Evolutionary conservation across 2,888 invertebrate species (phyloP).

Genomic region (Erebia palarica): DNA sequence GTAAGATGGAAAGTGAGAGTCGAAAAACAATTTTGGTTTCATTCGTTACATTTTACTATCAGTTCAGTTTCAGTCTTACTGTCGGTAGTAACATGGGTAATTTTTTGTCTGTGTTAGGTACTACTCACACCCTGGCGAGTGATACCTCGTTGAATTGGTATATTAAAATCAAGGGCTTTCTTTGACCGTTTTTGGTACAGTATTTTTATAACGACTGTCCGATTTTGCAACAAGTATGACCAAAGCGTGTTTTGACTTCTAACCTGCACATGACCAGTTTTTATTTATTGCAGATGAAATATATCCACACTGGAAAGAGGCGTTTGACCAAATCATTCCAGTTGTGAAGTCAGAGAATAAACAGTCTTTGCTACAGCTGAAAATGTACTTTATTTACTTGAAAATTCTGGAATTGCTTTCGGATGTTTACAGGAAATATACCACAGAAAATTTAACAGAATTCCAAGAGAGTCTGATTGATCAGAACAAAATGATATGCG

Average conservation of each 20-base stretch:
- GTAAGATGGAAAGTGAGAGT: too few species aligned
- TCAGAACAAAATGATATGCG: conserved; percentile 51
- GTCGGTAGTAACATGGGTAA: too few species aligned
- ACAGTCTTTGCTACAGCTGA: conserved; percentile 33
- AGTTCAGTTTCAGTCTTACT: too few species aligned
- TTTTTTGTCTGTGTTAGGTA: too few species aligned
- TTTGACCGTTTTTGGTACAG: conserved; percentile 23
- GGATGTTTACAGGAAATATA: conserved; percentile 51
- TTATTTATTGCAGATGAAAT: conserved; percentile 21
- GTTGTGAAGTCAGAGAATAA: conserved; percentile 38
- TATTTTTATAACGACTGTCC: conserved; percentile 44
- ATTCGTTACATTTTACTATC: too few species aligned
- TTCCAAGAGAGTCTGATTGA: conserved; percentile 46
- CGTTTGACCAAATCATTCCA: neutral
- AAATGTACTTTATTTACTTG: conserved; percentile 39
- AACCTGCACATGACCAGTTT: too few species aligned
- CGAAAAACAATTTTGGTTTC: too few species aligned
- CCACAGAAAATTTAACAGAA: conserved; percentile 28
- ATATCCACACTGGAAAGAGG: conserved; percentile 21
- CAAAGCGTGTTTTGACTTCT: neutral
- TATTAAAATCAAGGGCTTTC: too few species aligned
- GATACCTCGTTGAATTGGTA: too few species aligned
- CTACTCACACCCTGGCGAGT: too few species aligned
- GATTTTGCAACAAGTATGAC: too few species aligned
- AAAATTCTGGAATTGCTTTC: conserved; percentile 57